These are phyloP conservation scores for Gari tellinella DNA, from an alignment of 2,888 invertebrate genomes.

Conservation along the genomic window DNA sequence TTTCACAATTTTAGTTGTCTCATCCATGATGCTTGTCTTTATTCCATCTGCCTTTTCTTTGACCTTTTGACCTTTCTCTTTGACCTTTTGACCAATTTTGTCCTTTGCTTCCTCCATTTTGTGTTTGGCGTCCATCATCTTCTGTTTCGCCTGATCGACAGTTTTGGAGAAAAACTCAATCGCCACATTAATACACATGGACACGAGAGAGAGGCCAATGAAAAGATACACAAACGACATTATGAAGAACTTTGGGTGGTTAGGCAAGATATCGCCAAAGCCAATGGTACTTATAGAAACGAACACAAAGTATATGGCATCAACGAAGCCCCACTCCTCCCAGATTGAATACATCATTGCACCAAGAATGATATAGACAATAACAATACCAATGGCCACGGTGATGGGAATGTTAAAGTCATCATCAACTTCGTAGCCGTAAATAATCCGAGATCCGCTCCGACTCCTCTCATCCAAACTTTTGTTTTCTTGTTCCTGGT, in stretches of 20 bases:
- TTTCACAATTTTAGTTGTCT: conserved; percentile 37
- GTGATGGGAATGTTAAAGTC: conserved; percentile 97
- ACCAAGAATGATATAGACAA: conserved; percentile 94
- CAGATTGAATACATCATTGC: conserved; percentile 88
- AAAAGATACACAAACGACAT: conserved; percentile 96
- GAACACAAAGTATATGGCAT: conserved; percentile 98
- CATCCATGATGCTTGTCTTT: conserved; percentile 55
- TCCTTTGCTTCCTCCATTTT: conserved; percentile 61
- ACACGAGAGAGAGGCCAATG: conserved; percentile 96
- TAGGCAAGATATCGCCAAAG: conserved; percentile 96
- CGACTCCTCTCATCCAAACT: conserved; percentile 37
- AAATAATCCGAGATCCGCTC: conserved; percentile 45
- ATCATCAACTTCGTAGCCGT: conserved; percentile 84
- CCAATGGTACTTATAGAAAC: conserved; percentile 88
- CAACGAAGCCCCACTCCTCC: conserved; percentile 94
- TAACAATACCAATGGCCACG: conserved; percentile 92
- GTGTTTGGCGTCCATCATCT: conserved; percentile 67
- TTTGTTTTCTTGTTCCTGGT: conserved; percentile 22
- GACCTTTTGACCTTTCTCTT: conserved; percentile 52
- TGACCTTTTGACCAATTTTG: conserved; percentile 56
- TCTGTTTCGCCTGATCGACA: conserved; percentile 70
- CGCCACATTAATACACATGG: conserved; percentile 98
- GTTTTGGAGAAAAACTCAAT: conserved; percentile 76
- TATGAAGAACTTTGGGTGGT: conserved; percentile 95
- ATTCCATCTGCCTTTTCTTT: conserved; percentile 53